Base-by-base conservation (phyloP, 1,140 invertebrate species). In the Nixonia krombeini region DNA sequence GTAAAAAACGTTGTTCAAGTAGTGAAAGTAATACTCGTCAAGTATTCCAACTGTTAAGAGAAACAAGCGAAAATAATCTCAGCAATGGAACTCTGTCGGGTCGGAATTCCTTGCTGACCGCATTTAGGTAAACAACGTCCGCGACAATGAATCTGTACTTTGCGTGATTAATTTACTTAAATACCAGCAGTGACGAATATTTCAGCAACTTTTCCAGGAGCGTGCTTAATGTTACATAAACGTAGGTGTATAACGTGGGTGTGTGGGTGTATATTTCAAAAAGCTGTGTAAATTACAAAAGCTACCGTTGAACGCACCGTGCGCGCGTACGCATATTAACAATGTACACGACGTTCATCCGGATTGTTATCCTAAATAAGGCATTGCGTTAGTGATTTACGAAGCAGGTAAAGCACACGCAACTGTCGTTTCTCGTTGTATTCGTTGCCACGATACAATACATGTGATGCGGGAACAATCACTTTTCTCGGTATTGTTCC, bases 341-440 rank as follows among this genome's bases (percentile, higher is more conserved):
- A 29, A 45, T 16, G 10, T 38, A 15, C 16, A 21, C 2, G 21
- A 21, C 2, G 21, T 21, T 21, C 6, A 21, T 21, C 6, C 2
- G 6, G 21, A 21, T 21, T 21, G 53, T 57, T 35, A 51, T 52
- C 29, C 17, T 40, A 57, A 57, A 64, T 35, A 52, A 57, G 56
- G 59, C 28, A 64, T 47, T 66, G 49, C 58, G 59, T 70, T 63
- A 68, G 69, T 72, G 52, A 63, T 67, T 67, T 65, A 69, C 57
- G 41, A 73, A 73, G 70, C 73, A n/a, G 42, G 52, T 68, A 45
- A 73, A 75, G 71, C 68, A 69, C 66, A 59, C 66, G 51, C 61
- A 46, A 67, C 40, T 61, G 57, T 42, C 42, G 15, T 40, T 12
- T 12, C 38, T 9, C 31, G 52, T 58, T 69, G 65, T 63, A 63